Percentiles rank a stretch among this genome's conserved stretches.
Evolutionary conservation across 2,888 invertebrate genomes (phyloP).

Genomic region (Antitype chi): DNA sequence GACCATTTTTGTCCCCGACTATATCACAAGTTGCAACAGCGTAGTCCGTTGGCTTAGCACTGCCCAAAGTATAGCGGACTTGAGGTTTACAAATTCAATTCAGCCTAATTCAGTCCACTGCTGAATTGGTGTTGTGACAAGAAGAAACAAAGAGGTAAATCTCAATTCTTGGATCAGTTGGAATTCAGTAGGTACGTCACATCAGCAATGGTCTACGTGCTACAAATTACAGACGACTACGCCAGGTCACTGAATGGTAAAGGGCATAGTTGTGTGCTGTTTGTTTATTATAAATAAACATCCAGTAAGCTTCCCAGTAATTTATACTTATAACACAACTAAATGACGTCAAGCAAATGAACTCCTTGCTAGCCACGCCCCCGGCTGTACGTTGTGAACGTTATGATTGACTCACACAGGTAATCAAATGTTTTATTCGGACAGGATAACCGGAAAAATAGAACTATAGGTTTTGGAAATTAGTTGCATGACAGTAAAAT

Average conservation of each 20-base stretch:
- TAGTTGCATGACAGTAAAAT: neutral
- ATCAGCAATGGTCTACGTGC: neutral
- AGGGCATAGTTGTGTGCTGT: neutral
- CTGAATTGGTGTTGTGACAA: neutral
- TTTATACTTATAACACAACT: slow-evolving; percentile 20
- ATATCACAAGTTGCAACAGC: neutral
- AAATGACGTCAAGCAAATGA: slow-evolving; percentile 38
- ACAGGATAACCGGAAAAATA: neutral
- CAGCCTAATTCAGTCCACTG: neutral
- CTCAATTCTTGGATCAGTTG: neutral
- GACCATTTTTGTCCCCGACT: neutral
- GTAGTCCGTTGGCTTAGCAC: neutral
- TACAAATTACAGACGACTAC: neutral
- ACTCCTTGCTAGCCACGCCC: slow-evolving; percentile 6
- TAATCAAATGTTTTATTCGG: neutral
- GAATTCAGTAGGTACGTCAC: neutral
- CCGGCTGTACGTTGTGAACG: neutral
- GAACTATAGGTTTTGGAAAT: neutral
- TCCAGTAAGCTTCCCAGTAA: neutral
- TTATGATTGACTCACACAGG: slow-evolving; percentile 20
- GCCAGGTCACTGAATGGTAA: neutral
- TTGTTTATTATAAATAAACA: slow-evolving; percentile 33
- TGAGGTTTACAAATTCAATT: neutral
- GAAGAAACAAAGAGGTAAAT: neutral
- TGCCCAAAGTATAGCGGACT: neutral